Evolutionary conservation across 2,888 invertebrate species (phyloP), one percentile per base, ranked within the genome.

Genomic region (Perizoma affinitatum): DNA sequence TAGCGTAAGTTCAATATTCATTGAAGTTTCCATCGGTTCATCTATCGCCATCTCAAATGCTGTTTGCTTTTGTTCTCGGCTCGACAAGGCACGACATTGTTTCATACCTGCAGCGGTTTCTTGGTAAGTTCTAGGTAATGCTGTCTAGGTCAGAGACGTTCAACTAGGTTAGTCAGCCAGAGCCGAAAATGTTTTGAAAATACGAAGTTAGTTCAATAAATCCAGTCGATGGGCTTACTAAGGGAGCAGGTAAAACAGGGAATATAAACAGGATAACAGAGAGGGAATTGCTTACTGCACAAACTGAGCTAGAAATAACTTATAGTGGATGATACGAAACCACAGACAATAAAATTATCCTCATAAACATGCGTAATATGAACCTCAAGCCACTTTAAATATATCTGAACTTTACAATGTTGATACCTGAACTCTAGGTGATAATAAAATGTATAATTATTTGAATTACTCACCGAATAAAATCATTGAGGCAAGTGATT

Each of bases 101-200:
- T 50, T 57, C 50, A 38, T 11, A 6, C 11, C 22, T 40, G 36
- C 46, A 46, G 42, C 52, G 43, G 41, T 48, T 58, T 58, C 43
- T 35, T 35, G 33, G n/a, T 22, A n/a, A 53, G 34, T 58, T 46
- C 54, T 54, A 62, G 51, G 46, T 11, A 47, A 46, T 57, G 38
- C 34, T 41, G 45, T 58, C 54, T 54, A 51, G 61, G 61, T 53
- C 53, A 53, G 45, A 56, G 52, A 57, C 53, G 36, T 45, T 45
- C 33, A 58, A 46, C 46, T 60, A 51, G 54, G 59, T 60, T 60
- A 60, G 54, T 59, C 59, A 54, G 59, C 54, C 59, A 60, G 59
- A 54, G 51, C 36, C 45, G 38, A 60, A 60, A 54, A 36, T 50
- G 46, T 47, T 51, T 44, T 42, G 43, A 50, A 50, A 42, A 49